Evolutionary conservation across 2,888 invertebrate genomes (phyloP), one percentile per base, ranked within the genome.

Genomic region (Tillus elongatus): DNA sequence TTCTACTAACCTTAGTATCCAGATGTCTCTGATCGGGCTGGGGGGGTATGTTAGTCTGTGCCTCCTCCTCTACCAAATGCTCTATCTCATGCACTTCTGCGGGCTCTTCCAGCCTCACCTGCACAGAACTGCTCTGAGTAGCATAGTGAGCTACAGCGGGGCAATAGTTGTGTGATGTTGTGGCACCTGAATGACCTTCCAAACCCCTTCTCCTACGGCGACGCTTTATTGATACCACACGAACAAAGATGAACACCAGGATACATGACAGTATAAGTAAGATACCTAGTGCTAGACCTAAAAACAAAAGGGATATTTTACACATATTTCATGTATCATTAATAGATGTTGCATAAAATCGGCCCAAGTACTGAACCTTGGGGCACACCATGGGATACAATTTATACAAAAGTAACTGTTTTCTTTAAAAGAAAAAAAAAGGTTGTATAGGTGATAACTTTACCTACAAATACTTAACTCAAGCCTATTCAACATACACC

Each of bases 1-100:
- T n/a, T n/a, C n/a, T n/a, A n/a, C 39, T 41, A 60, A 74, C 75
- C 66, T 77, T 76, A 1, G 74, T 70, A 50, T 76, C 75, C n/a
- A 72, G 57, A 49, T 72, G 70, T 9, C 53, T 50, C 1, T 54
- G 51, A 3, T 50, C 47, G 3, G 49, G 37, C 15, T n/a, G 6
- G 3, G 57, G 47, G 13, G 58, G 57, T 37, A 59, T 52, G 35
- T 55, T 52, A 28, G 68, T 65, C 44, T 64, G 63, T n/a, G 12
- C 24, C 19, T 36, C 36, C 14, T 27, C 31, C 31, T 33, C 32
- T 35, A 64, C 59, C 59, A 61, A 49, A 39, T 59, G 61, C 40
- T 67, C 60, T 47, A 64, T 60, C 45, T 68, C 67, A 30, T 65
- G 64, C 13, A 48, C 44, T 35, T 60, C 59, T 31, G 59, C 49